A percentile compares a stretch with the other conserved stretches of the same genome.
Conservation (phyloP, 2,113 vertebrate species). For the Rhinogobius similis region DNA sequence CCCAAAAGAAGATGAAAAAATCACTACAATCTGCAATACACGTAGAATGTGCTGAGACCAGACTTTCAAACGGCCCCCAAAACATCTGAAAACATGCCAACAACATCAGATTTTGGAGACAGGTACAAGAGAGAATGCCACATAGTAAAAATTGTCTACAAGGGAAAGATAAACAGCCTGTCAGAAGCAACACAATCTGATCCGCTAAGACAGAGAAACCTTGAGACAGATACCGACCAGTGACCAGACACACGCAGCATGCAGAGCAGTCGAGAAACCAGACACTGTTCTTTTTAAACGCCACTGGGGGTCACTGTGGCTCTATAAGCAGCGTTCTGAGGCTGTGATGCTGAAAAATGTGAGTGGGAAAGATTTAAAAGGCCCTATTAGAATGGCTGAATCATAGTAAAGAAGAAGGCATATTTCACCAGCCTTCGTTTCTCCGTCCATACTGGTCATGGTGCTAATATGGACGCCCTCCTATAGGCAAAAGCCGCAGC, state of each 20-base stretch:
- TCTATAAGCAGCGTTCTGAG: slow-evolving; percentile 9
- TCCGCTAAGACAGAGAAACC: slow-evolving; percentile 9
- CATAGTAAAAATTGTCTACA: background rate
- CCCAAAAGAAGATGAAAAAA: background rate
- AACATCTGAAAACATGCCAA: slow-evolving; percentile 5
- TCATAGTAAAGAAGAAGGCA: slow-evolving; percentile 6
- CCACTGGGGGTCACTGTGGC: slow-evolving; percentile 66
- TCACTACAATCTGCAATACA: background rate
- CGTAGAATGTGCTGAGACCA: no score
- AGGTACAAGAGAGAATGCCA: background rate
- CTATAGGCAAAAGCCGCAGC: background rate
- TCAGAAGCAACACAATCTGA: slow-evolving; percentile 6
- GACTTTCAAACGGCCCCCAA: background rate
- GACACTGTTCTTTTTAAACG: background rate
- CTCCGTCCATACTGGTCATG: slow-evolving; percentile 1
- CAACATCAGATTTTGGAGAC: slow-evolving; percentile 1
- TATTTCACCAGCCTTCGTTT: slow-evolving; percentile 3
- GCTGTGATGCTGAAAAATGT: background rate
- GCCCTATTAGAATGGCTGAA: slow-evolving; percentile 15
- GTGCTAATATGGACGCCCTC: background rate
- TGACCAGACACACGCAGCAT: background rate
- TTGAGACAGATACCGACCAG: slow-evolving; percentile 13
- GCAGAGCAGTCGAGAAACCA: slow-evolving; percentile 2
- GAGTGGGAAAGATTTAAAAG: slow-evolving; percentile 13
- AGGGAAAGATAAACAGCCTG: slow-evolving; percentile 6